A percentile compares a stretch with the other conserved stretches of the same genome.
These are phyloP conservation scores for Labeo catla DNA, from an alignment of 2,113 vertebrate genomes.

Conservation along the genomic window DNA sequence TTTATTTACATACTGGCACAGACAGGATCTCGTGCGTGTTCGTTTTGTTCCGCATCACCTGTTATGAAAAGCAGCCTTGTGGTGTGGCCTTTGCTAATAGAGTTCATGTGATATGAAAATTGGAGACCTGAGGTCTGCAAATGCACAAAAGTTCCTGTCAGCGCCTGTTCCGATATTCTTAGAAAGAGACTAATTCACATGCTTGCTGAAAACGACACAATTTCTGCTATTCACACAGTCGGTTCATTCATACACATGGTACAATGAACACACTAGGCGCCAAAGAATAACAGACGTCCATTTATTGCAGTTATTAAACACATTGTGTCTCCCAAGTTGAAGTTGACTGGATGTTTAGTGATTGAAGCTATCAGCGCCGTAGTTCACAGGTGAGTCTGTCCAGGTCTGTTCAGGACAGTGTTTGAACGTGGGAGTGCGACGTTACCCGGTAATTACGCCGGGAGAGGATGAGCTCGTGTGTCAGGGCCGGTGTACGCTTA, in stretches of 20 bases:
- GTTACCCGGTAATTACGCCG: not conserved
- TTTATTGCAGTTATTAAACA: not conserved
- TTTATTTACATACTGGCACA: not conserved
- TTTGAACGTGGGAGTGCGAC: not conserved
- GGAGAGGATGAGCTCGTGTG: not conserved
- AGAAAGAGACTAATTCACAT: not conserved
- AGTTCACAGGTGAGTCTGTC: not conserved
- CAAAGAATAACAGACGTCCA: not conserved
- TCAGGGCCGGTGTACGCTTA: not conserved
- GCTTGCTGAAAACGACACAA: not conserved
- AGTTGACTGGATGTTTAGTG: not conserved
- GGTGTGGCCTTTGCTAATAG: not conserved
- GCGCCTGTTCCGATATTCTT: not conserved
- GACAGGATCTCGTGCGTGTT: not conserved
- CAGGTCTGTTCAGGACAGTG: not conserved
- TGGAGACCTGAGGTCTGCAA: not conserved
- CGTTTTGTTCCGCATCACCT: not conserved
- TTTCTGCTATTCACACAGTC: not conserved
- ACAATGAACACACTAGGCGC: not conserved
- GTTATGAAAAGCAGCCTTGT: slow-evolving; percentile 26
- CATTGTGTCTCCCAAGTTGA: not conserved
- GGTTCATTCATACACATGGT: not conserved
- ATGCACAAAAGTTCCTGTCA: not conserved
- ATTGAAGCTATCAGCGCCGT: not conserved
- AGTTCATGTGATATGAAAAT: slow-evolving; percentile 14